Evolutionary conservation across 2,888 invertebrate genomes (phyloP).

Genomic region (Lepidochrysops patricia): DNA sequence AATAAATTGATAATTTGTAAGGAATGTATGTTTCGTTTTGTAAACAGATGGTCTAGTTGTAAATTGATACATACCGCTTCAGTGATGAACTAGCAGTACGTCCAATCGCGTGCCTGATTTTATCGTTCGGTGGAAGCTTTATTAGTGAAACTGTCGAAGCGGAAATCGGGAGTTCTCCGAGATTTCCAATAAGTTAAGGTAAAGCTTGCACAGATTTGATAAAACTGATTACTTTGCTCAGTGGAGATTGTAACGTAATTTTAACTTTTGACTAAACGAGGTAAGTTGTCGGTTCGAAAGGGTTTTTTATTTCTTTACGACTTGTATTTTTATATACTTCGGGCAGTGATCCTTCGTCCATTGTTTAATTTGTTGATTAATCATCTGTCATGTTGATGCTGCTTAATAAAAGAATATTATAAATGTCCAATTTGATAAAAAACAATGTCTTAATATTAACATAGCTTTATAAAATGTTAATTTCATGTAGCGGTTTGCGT

Average conservation of each 20-base stretch:
- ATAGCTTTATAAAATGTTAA: neutral
- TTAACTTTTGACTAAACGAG: slow-evolving; percentile 19
- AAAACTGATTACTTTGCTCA: slow-evolving; percentile 56
- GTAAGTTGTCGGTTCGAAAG: slow-evolving; percentile 13
- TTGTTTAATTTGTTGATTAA: neutral
- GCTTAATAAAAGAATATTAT: neutral
- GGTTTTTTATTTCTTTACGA: slow-evolving; percentile 18
- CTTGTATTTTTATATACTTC: slow-evolving; percentile 9
- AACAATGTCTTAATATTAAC: neutral
- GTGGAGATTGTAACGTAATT: slow-evolving; percentile 53
- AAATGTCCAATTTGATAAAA: neutral
- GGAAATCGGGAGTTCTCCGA: slow-evolving; percentile 17
- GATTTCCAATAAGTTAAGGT: slow-evolving; percentile 23
- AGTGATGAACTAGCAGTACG: slow-evolving; percentile 37
- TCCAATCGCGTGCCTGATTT: slow-evolving; percentile 57
- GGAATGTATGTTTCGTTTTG: slow-evolving; percentile 45
- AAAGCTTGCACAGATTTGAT: slow-evolving; percentile 34
- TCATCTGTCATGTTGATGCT: neutral
- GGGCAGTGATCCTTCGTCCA: neutral
- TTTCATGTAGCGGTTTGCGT: neutral
- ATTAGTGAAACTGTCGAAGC: slow-evolving; percentile 14
- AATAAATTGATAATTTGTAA: slow-evolving; percentile 47
- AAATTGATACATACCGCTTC: slow-evolving; percentile 36
- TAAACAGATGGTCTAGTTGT: slow-evolving; percentile 43
- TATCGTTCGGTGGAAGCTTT: slow-evolving; percentile 27